phyloP scores from a whole-genome alignment of 92 coral and sea anemone genomes.

The Epizoanthus illoricatus region DNA sequence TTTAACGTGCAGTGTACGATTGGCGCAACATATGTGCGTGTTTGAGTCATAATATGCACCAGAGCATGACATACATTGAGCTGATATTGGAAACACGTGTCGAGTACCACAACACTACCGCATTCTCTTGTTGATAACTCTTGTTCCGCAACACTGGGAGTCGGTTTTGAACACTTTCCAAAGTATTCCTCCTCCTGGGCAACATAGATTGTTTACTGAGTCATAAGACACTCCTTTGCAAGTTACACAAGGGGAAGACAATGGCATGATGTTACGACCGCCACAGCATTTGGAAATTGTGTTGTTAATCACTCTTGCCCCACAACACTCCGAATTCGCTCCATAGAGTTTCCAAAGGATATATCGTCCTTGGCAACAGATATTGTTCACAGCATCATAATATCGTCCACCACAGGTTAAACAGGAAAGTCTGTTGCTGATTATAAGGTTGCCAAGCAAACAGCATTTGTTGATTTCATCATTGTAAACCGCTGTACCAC shows the following conservation, averaged over 20 bases:
- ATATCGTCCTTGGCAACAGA: neutral
- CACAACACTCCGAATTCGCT: neutral
- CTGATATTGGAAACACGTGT: slow-evolving; percentile 4
- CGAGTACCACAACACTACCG: neutral
- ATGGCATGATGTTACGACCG: neutral
- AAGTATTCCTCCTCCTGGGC: neutral
- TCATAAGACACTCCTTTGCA: slow-evolving; percentile 4
- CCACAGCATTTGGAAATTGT: neutral
- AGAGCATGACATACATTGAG: neutral
- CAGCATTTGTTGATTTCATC: no score
- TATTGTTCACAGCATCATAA: neutral
- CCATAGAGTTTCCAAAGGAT: slow-evolving; percentile 4
- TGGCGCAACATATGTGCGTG: slow-evolving; percentile 7
- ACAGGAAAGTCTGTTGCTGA: neutral
- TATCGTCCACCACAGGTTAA: neutral
- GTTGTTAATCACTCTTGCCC: neutral
- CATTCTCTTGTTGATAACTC: neutral
- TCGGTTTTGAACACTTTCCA: neutral
- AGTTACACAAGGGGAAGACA: neutral
- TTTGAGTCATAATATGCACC: neutral
- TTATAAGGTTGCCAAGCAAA: no score
- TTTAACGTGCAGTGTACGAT: neutral
- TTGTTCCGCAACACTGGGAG: slow-evolving; percentile 15
- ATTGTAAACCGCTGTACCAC: no score
- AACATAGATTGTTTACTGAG: neutral